Evolutionary conservation across 2,888 invertebrate genomes (phyloP).

Genomic region (Caenorhabditis doughertyi): DNA sequence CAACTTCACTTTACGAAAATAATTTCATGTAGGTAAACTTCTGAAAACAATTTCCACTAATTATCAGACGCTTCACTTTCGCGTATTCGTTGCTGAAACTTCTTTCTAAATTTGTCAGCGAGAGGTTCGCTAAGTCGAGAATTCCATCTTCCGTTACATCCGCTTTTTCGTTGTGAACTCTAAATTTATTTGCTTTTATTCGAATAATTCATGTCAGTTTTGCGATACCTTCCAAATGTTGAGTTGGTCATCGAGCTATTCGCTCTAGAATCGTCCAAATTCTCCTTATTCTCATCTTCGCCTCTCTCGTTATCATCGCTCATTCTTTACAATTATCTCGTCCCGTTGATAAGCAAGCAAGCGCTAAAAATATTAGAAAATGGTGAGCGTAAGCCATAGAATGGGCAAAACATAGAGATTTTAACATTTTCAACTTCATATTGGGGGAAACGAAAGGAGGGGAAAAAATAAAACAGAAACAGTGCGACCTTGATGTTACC

Average conservation of each 20-base stretch:
- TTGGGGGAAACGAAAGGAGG: background rate
- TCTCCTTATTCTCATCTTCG: slow-evolving; percentile 53
- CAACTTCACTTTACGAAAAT: slow-evolving; percentile 54
- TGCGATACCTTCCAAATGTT: slow-evolving; percentile 51
- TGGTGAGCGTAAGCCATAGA: slow-evolving; percentile 8
- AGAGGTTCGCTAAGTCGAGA: slow-evolving; percentile 46
- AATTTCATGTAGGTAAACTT: slow-evolving; percentile 45
- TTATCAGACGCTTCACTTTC: slow-evolving; percentile 37
- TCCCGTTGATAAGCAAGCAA: background rate
- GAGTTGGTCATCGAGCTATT: slow-evolving; percentile 56
- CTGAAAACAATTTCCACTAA: slow-evolving; percentile 33
- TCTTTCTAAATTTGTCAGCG: slow-evolving; percentile 52
- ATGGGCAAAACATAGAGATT: background rate
- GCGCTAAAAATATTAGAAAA: background rate
- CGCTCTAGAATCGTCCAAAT: slow-evolving; percentile 49
- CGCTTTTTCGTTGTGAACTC: slow-evolving; percentile 58
- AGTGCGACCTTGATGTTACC: slow-evolving; percentile 32
- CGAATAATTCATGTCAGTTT: too few species aligned
- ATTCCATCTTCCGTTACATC: slow-evolving; percentile 29
- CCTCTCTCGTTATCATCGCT: slow-evolving; percentile 35
- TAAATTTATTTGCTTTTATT: background rate
- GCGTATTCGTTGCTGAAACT: slow-evolving; percentile 41
- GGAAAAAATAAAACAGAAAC: slow-evolving; percentile 25
- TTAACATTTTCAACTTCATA: slow-evolving; percentile 56
- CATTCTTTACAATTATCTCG: slow-evolving; percentile 20